Evolutionary conservation across 2,888 invertebrate genomes (phyloP).

Genomic region (Lacanobia wlatinum): DNA sequence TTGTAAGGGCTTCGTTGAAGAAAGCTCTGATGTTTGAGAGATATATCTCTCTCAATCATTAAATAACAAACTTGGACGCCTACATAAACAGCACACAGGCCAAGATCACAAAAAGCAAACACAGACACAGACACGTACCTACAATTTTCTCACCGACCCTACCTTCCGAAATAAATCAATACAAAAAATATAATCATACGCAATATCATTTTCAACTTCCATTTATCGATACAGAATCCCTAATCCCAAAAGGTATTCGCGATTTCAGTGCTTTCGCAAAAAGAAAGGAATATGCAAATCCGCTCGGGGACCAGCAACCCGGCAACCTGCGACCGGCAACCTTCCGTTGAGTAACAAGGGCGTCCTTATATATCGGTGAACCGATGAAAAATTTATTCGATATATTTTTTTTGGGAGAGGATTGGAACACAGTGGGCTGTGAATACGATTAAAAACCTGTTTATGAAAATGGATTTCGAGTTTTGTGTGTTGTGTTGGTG

Average conservation of each 20-base stretch:
- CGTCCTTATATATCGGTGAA: constrained; percentile 77
- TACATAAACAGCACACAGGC: constrained; percentile 16
- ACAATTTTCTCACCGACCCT: constrained; percentile 19
- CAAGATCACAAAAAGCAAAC: constrained; percentile 11
- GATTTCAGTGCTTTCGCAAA: constrained; percentile 69
- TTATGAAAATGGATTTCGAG: neutral
- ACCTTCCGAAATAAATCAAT: constrained; percentile 56
- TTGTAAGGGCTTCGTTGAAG: too few relatives aligned
- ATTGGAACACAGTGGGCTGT: constrained; percentile 29
- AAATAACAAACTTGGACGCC: too few relatives aligned
- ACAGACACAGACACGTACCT: constrained; percentile 16
- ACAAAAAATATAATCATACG: constrained; percentile 60
- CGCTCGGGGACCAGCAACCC: constrained; percentile 62
- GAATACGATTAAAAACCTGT: constrained; percentile 33
- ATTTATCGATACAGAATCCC: constrained; percentile 70
- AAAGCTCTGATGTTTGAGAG: too few relatives aligned
- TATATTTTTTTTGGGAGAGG: constrained; percentile 64
- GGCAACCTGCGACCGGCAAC: constrained; percentile 43
- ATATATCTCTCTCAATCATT: too few relatives aligned
- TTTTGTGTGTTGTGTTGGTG: neutral
- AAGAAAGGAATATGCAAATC: constrained; percentile 70
- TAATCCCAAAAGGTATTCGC: constrained; percentile 72
- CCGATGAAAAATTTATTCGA: constrained; percentile 79
- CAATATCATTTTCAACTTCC: constrained; percentile 66
- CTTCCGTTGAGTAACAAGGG: constrained; percentile 59